These are phyloP conservation scores for Botia kubotai DNA, from an alignment of 2,797 vertebrate genomes.

Conservation along the genomic window DNA sequence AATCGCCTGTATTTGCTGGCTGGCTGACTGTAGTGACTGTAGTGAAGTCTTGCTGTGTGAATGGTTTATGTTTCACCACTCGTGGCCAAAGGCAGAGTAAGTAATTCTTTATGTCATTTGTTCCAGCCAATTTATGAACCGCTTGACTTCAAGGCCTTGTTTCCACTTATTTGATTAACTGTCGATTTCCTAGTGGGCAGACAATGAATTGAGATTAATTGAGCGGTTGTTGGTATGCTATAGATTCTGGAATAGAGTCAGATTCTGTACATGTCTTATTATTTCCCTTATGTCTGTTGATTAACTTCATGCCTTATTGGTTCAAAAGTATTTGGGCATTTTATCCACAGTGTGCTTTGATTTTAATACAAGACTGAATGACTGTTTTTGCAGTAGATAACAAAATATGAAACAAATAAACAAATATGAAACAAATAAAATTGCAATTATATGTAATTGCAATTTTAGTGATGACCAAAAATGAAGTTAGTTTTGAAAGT, in stretches of 20 bases:
- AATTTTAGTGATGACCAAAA: no score
- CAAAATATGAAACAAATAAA: no score
- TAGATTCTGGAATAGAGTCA: background rate
- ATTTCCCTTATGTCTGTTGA: background rate
- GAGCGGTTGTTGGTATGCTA: background rate
- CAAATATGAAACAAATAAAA: no score
- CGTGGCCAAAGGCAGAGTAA: conserved; percentile 21
- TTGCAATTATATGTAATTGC: no score
- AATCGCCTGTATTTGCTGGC: conserved; percentile 24
- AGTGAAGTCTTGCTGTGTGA: background rate
- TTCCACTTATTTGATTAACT: conserved; percentile 40
- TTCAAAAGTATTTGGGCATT: no score
- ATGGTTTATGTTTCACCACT: conserved; percentile 37
- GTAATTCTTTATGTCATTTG: conserved; percentile 45
- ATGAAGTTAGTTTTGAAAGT: no score
- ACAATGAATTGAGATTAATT: conserved; percentile 13
- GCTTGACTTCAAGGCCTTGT: conserved; percentile 32
- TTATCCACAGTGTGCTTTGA: no score
- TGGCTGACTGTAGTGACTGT: conserved; percentile 16
- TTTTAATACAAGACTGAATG: no score
- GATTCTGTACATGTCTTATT: background rate
- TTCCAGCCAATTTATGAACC: conserved; percentile 48
- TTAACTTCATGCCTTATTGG: no score
- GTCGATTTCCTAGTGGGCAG: conserved; percentile 31
- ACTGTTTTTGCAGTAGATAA: no score